Evolutionary conservation across 2,888 invertebrate species (phyloP).

Genomic region (Stegana nigrithorax): DNA sequence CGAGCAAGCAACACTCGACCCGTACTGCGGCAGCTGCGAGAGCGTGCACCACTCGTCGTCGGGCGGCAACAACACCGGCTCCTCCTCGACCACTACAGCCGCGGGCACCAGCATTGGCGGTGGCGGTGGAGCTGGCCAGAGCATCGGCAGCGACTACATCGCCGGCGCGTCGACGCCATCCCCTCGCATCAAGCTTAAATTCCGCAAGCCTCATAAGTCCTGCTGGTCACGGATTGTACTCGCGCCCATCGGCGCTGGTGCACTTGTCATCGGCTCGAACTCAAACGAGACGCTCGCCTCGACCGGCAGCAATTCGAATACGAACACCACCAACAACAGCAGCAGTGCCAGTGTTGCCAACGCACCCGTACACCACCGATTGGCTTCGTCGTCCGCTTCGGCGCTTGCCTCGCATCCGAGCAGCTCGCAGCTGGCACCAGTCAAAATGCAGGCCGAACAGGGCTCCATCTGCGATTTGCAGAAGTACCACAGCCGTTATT

Average conservation of each 20-base stretch:
- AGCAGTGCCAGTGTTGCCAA: conserved; percentile 55
- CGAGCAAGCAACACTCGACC: no score
- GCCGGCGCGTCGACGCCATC: conserved; percentile 64
- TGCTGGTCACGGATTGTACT: conserved; percentile 66
- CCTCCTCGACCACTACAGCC: conserved; percentile 42
- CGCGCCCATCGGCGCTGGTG: conserved; percentile 53
- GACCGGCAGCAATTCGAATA: conserved; percentile 56
- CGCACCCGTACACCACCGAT: conserved; percentile 44
- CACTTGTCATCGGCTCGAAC: conserved; percentile 57
- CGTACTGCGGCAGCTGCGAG: conserved; percentile 62
- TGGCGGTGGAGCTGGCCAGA: background rate
- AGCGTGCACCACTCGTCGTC: conserved; percentile 56
- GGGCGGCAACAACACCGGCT: conserved; percentile 24
- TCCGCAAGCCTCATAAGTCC: conserved; percentile 66
- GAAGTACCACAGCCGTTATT: conserved; percentile 87
- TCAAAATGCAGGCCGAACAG: conserved; percentile 91
- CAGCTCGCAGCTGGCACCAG: conserved; percentile 69
- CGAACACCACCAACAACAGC: conserved; percentile 47
- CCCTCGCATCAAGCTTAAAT: conserved; percentile 67
- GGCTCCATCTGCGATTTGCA: conserved; percentile 91
- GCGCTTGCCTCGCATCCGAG: conserved; percentile 60
- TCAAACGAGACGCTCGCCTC: conserved; percentile 65
- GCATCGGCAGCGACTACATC: conserved; percentile 27
- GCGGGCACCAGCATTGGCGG: background rate
- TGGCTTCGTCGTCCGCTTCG: conserved; percentile 58